A percentile compares a stretch with the other conserved stretches of the same genome.
Evolutionary conservation across 2,888 invertebrate species (phyloP).

Genomic region (Ophion slaviceki): DNA sequence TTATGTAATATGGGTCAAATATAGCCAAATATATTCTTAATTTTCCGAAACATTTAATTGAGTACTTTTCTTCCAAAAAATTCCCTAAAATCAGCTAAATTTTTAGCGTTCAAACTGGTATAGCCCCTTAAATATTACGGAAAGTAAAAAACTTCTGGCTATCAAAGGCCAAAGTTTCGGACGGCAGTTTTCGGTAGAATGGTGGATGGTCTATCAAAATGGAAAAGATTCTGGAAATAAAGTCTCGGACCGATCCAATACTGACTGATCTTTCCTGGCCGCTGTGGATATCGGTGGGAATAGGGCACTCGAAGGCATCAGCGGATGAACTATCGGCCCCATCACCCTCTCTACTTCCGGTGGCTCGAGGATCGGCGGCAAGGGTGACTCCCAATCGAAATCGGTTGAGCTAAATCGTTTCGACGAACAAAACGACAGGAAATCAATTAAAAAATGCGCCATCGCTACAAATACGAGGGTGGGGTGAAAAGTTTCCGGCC

Average conservation of each 20-base stretch:
- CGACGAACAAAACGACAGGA: not conserved
- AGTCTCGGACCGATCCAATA: constrained; percentile 42
- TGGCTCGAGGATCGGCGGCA: constrained; percentile 79
- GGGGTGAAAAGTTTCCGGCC: no score
- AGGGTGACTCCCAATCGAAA: constrained; percentile 79
- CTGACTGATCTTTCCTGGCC: constrained; percentile 70
- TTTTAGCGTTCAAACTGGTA: no score
- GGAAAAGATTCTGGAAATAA: not conserved
- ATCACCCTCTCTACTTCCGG: constrained; percentile 76
- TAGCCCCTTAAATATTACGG: not conserved
- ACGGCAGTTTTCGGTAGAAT: not conserved
- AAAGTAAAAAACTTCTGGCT: not conserved
- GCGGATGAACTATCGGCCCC: constrained; percentile 77
- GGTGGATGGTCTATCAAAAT: not conserved
- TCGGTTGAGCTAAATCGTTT: constrained; percentile 75
- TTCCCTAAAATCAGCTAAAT: no score
- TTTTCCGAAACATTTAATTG: no score
- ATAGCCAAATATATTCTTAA: no score
- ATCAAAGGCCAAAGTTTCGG: not conserved
- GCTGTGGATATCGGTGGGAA: constrained; percentile 78
- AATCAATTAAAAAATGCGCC: not conserved
- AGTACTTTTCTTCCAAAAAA: no score
- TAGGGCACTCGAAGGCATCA: constrained; percentile 75
- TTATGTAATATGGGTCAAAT: no score
- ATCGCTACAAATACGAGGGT: not conserved